Evolutionary conservation across 2,888 invertebrate species (phyloP).

Genomic region (Axea sp.): DNA sequence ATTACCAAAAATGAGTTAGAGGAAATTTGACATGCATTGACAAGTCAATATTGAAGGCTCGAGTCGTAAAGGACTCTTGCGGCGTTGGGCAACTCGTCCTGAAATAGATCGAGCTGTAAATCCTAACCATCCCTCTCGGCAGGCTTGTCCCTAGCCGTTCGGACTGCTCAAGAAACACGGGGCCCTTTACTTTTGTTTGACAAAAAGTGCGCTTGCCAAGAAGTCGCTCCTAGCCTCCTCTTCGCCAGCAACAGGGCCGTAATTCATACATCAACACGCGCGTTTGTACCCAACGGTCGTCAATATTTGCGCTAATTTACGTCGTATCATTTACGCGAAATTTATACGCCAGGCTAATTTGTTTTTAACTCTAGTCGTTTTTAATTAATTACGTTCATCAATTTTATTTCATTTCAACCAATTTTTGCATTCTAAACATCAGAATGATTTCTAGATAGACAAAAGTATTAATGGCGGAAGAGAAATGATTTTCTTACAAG

Average conservation of each 20-base stretch:
- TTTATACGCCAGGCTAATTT: constrained; percentile 29
- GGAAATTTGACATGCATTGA: constrained; percentile 43
- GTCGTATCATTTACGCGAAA: constrained; percentile 31
- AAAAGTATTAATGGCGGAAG: too few species aligned
- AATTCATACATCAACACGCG: constrained; percentile 46
- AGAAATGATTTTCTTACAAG: too few species aligned
- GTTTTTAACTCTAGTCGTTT: neutral
- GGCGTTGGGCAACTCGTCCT: constrained; percentile 65
- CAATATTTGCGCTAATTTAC: constrained; percentile 46
- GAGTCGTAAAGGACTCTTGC: constrained; percentile 58
- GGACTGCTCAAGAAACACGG: constrained; percentile 48
- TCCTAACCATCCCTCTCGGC: constrained; percentile 70
- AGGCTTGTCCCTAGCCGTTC: constrained; percentile 52
- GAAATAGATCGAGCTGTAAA: constrained; percentile 66
- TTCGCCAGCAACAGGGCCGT: constrained; percentile 55
- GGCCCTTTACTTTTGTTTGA: constrained; percentile 60
- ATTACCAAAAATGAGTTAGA: constrained; percentile 23
- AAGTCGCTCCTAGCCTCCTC: constrained; percentile 59
- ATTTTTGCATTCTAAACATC: too few species aligned
- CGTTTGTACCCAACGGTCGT: constrained; percentile 22
- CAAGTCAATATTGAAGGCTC: constrained; percentile 60
- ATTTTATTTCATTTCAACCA: too few species aligned
- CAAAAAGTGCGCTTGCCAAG: constrained; percentile 62
- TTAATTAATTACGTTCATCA: too few species aligned
- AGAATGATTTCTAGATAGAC: too few species aligned